These are phyloP conservation scores for Drosophila quadrilineata DNA, from an alignment of 1,140 invertebrate genomes.

Conservation along the genomic window DNA sequence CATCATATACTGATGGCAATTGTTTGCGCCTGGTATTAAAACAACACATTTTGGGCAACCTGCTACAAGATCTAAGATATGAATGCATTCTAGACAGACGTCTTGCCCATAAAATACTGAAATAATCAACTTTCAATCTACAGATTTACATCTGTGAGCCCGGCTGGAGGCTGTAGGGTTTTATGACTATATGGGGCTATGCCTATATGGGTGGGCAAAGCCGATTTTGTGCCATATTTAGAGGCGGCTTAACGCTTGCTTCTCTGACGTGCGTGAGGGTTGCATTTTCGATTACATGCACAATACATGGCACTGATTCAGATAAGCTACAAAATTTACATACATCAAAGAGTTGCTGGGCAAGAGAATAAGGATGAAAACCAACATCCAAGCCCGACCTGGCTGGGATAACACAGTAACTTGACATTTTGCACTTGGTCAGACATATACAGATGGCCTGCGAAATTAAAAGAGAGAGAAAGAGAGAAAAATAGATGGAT, in stretches of 20 bases:
- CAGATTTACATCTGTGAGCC: conserved; percentile 41
- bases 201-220: conserved; percentile 30
- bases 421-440: conserved; percentile 78
- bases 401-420: no score
- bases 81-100: conserved; percentile 1
- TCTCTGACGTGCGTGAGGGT: conserved; percentile 52
- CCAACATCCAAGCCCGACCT: no score
- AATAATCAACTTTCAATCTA: conserved; percentile 56
- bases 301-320: conserved; percentile 44
- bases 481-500: conserved; percentile 18
- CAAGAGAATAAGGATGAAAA: no score
- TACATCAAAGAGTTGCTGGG: conserved; percentile 61
- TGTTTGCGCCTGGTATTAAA: conserved; percentile 30
- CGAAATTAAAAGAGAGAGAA: background rate
- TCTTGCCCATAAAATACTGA: conserved; percentile 37
- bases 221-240: conserved; percentile 52
- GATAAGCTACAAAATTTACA: conserved; percentile 60
- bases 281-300: conserved; percentile 66
- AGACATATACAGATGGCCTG: conserved; percentile 48
- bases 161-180: background rate
- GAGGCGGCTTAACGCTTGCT: conserved; percentile 43
- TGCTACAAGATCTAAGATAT: conserved; percentile 40
- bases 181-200: no score
- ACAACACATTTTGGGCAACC: conserved; percentile 35
- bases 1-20: background rate